These are phyloP conservation scores for Cheilosia grossa DNA, from an alignment of 2,888 invertebrate genomes.

Conservation along the genomic window DNA sequence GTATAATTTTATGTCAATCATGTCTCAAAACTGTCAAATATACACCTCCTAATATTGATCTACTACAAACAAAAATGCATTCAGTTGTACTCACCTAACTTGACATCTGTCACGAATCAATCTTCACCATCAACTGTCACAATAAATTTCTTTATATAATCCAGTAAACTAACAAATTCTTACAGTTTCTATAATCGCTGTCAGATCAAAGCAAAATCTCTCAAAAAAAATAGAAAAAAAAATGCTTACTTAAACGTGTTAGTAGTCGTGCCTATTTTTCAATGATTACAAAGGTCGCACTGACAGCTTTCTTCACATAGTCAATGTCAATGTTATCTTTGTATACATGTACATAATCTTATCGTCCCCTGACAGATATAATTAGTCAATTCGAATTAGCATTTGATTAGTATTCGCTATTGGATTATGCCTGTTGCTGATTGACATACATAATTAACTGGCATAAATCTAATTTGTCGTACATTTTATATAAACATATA, in stretches of 20 bases:
- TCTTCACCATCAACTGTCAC: neutral
- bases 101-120: too few relatives aligned
- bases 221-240: slow-evolving; percentile 3
- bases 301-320: slow-evolving; percentile 2
- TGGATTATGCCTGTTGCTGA: slow-evolving; percentile 1
- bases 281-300: neutral
- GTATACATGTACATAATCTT: neutral
- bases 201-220: slow-evolving; percentile 24
- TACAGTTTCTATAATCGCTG: neutral
- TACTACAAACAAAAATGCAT: neutral
- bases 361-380: slow-evolving; percentile 21
- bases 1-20: too few relatives aligned
- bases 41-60: too few relatives aligned
- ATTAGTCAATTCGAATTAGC: slow-evolving; percentile 29
- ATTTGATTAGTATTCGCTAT: slow-evolving; percentile 30
- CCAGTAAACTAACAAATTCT: neutral
- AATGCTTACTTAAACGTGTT: slow-evolving; percentile 4
- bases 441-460: slow-evolving; percentile 2
- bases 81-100: neutral
- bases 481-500: neutral
- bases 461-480: neutral
- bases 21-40: too few relatives aligned
- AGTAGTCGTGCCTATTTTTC: slow-evolving; percentile 6
- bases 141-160: too few relatives aligned
- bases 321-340: slow-evolving; percentile 21